Percentiles rank a stretch among this genome's conserved stretches.
Evolutionary conservation across 2,113 vertebrate species (phyloP).

Genomic region (Hypanus sabinus): DNA sequence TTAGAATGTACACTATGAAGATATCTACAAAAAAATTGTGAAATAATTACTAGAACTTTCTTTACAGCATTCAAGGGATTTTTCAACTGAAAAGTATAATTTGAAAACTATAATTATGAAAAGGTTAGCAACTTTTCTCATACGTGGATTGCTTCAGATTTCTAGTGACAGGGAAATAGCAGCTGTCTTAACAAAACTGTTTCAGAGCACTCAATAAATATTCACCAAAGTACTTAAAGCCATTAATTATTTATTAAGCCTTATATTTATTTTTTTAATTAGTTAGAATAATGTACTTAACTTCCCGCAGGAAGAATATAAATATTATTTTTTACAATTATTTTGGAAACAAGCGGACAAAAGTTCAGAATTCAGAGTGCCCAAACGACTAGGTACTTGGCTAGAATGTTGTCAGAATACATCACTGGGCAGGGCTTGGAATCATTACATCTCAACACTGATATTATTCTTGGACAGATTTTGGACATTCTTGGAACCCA

Average conservation of each 20-base stretch:
- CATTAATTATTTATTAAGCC: neutral
- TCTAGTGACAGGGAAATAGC: neutral
- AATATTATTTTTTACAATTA: neutral
- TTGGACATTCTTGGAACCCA: constrained; percentile 12
- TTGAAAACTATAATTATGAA: constrained; percentile 28
- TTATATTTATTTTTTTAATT: neutral
- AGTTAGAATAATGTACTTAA: neutral
- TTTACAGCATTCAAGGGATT: neutral
- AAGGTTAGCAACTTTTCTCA: neutral
- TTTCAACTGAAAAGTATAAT: constrained; percentile 24
- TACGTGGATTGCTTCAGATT: neutral
- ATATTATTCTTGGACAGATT: constrained; percentile 22
- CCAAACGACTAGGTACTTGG: constrained; percentile 16
- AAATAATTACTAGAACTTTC: neutral
- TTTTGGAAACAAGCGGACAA: neutral
- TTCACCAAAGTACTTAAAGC: neutral
- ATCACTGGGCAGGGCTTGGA: neutral
- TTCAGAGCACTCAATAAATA: neutral
- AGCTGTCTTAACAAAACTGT: neutral
- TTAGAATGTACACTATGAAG: neutral
- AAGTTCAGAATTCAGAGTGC: constrained; percentile 15
- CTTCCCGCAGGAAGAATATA: neutral
- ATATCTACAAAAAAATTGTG: neutral
- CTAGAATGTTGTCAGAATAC: constrained; percentile 22
- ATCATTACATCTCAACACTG: neutral